Evolutionary conservation across 2,113 vertebrate genomes (phyloP).

Genomic region (Actenoides lindsayi): DNA sequence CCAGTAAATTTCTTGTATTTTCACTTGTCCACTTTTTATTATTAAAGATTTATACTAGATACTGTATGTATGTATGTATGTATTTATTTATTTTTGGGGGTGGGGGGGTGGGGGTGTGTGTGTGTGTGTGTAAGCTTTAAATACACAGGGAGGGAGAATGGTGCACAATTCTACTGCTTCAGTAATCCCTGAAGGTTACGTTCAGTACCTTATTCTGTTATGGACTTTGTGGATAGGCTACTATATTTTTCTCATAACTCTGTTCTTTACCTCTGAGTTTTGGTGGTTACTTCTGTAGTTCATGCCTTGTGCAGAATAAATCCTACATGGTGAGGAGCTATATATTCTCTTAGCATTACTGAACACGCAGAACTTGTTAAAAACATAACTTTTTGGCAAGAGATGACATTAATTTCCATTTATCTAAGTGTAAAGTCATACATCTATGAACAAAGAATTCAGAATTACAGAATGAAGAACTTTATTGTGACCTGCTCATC

Average conservation of each 20-base stretch:
- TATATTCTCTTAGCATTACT: neutral
- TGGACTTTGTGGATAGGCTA: neutral
- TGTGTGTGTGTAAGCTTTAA: neutral
- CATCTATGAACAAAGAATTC: neutral
- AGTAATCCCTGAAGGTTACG: neutral
- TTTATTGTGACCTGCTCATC: neutral
- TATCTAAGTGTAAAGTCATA: neutral
- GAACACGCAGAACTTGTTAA: neutral
- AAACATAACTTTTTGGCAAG: neutral
- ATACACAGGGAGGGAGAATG: neutral
- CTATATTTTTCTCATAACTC: neutral
- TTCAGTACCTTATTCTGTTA: neutral
- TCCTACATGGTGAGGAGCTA: neutral
- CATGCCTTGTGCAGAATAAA: neutral
- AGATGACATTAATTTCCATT: neutral
- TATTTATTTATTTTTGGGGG: too few species aligned
- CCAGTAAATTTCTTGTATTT: neutral
- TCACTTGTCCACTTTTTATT: neutral
- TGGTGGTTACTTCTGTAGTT: neutral
- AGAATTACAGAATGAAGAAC: neutral
- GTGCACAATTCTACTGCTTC: neutral
- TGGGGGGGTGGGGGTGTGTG: rapidly evolving
- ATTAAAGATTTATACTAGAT: neutral
- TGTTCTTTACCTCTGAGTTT: neutral
- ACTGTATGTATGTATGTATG: too few species aligned